Percentiles rank a stretch among this genome's conserved stretches.
phyloP scores from a whole-genome alignment of 1,140 invertebrate genomes.

The Drosophila nannoptera region DNA sequence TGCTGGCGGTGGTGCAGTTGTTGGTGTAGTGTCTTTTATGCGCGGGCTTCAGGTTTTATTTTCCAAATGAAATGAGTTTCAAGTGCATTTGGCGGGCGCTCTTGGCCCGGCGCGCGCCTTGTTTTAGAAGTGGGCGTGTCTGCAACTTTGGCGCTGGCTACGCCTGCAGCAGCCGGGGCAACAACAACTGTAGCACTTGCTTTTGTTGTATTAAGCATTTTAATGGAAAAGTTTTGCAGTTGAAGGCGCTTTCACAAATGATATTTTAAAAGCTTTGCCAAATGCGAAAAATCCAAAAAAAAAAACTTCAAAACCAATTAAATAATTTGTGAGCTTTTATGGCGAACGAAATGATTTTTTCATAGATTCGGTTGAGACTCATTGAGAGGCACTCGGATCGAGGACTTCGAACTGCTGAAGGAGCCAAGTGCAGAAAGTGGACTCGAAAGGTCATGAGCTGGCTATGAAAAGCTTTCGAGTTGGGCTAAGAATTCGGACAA shows the following conservation, averaged over 20 bases:
- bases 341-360: slow-evolving; percentile 34
- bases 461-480: too few species aligned
- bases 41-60: slow-evolving; percentile 70
- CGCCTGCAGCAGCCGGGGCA: slow-evolving; percentile 38
- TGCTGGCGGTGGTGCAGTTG: slow-evolving; percentile 39
- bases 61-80: slow-evolving; percentile 77
- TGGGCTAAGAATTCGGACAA: too few species aligned
- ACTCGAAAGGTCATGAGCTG: too few species aligned
- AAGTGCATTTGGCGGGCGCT: slow-evolving; percentile 71
- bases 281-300: slow-evolving; percentile 3
- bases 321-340: slow-evolving; percentile 49
- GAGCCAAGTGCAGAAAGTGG: too few species aligned
- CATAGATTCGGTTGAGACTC: slow-evolving; percentile 16
- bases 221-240: slow-evolving; percentile 75
- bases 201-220: slow-evolving; percentile 65
- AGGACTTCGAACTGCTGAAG: too few species aligned
- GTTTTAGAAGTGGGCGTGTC: slow-evolving; percentile 65
- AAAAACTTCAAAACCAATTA: slow-evolving; percentile 56
- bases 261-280: slow-evolving; percentile 72
- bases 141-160: slow-evolving; percentile 45
- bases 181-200: slow-evolving; percentile 21
- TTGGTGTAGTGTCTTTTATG: slow-evolving; percentile 63
- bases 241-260: slow-evolving; percentile 72
- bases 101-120: slow-evolving; percentile 34
- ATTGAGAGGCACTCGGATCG: neutral